Base-by-base conservation (phyloP, 2,888 invertebrate genomes). In the Alentia gelatinosa region DNA sequence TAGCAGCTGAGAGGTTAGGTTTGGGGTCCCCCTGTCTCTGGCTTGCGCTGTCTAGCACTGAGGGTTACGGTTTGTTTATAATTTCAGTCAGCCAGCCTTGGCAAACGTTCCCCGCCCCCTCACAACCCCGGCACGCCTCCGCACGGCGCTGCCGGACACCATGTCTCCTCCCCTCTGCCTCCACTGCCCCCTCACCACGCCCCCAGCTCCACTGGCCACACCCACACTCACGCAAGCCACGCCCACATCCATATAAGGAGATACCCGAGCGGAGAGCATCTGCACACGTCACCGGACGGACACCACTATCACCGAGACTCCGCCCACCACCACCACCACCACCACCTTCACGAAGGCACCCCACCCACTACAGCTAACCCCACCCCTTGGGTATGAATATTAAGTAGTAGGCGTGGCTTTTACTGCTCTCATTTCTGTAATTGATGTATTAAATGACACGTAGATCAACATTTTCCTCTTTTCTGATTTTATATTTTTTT, bases 311-410 rank as follows among this genome's bases (percentile, higher is more conserved):
- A 12, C 19, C 19, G 26, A 4, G 5, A 4, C 68, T 7, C 68
- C 68, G 26, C 63, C 63, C 63, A 79, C 79, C 19, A 39, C 68
- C 89, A 35, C 35, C 68, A 89, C 26, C 68, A 63, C 15, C 47
- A 47, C 47, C 40, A 39, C 83, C 83, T 23, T 39, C n/a, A 40
- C 7, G 83, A 26, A 35, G n/a, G 37, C 37, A 23, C 39, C 83
- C 42, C 75, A 74, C 42, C 74, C 26, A 39, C 89, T n/a, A 15
- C 30, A 39, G 42, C 39, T 42, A 89, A 89, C 75, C 89, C 89
- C 40, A 26, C 89, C 26, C 89, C 89, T 26, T 74, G 89, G 89
- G 89, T 89, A 74, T 74, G 89, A 74, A 89, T 39, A 74, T 83
- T 68, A 4, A 68, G 68, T 68, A 68, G 68, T 68, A 68, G 68